Evolutionary conservation across 2,797 vertebrate species (phyloP), one percentile per base, ranked within the genome.

Genomic region (Rhinella marina): DNA sequence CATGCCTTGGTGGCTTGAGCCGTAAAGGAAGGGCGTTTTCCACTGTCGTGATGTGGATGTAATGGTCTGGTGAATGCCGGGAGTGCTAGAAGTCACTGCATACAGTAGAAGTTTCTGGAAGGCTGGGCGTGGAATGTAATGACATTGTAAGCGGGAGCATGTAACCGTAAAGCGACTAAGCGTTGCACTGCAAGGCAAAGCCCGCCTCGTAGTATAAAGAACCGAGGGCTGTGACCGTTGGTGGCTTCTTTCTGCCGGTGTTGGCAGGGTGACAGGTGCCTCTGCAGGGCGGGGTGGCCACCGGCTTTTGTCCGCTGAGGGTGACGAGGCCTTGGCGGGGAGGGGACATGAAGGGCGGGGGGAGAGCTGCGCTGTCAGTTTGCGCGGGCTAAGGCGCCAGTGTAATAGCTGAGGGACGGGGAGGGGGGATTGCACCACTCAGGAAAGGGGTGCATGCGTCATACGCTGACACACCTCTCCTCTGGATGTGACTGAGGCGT

Each of bases 301-400:
- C 29, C 23, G 56, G 70, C 82, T 84, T 76, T 84, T 73, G 81
- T 82, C 81, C 50, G 17, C 17, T 21, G 48, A 29, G 27, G 21
- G 27, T 41, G 9, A 75, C 25, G 17, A 23, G n/a, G 76, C 57
- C 59, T n/a, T 2, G 9, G 11, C 21, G 21, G 78, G 21, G 23
- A 61, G 13, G 50, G 57, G 14, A 1, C 14, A 0, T 19, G 80
- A 6, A 23, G 9, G 25, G 29, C 4, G 68, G 16, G 41, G 25
- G 41, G 41, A 29, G 16, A 29, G 16, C 72, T 75, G 21, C 61
- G 61, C 9, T 61, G 14, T 78, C 76, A 79, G 1, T 54, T 27
- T 25, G n/a, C 68, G 66, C 50, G 66, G 50, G 70, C 68, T n/a
- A 3, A 16, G 64, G 61, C 61, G 80, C 13, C 59, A 17, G 23